Conservation (phyloP, 2,797 vertebrate species). For the Hemitrygon akajei region DNA sequence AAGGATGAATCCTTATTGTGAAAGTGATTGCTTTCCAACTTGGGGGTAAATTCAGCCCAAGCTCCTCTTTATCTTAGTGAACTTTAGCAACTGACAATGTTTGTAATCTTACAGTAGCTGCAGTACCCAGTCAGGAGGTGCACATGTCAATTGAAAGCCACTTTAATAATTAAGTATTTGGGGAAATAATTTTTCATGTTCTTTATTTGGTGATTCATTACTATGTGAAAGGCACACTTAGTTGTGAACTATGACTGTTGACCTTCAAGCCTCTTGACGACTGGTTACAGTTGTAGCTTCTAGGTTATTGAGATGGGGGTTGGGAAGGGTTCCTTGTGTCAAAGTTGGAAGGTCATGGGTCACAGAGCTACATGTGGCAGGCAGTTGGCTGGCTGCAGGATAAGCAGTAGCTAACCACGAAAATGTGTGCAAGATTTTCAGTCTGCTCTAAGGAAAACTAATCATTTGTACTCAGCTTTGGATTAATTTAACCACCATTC, state of each 20-base stretch:
- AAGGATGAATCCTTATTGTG: conserved; percentile 52
- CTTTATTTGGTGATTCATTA: conserved; percentile 47
- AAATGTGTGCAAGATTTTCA: conserved; percentile 32
- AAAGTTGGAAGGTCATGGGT: conserved; percentile 32
- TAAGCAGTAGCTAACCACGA: conserved; percentile 26
- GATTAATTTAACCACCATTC: conserved; percentile 42
- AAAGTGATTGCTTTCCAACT: conserved; percentile 56
- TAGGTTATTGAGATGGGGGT: conserved; percentile 50
- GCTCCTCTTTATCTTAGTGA: conserved; percentile 54
- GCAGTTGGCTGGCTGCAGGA: conserved; percentile 33
- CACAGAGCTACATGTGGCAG: conserved; percentile 32
- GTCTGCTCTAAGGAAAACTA: neutral
- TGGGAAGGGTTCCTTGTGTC: conserved; percentile 52
- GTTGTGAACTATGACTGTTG: conserved; percentile 47
- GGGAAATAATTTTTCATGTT: conserved; percentile 35
- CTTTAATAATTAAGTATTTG: conserved; percentile 48
- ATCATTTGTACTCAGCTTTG: neutral
- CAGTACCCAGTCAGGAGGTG: conserved; percentile 54
- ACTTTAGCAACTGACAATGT: conserved; percentile 60
- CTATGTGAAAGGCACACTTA: conserved; percentile 54
- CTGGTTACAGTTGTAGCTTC: conserved; percentile 46
- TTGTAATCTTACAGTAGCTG: conserved; percentile 57
- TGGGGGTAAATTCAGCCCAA: conserved; percentile 54
- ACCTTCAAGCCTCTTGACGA: conserved; percentile 43
- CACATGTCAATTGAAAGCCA: conserved; percentile 57